phyloP scores from a whole-genome alignment of 2,888 invertebrate species.

The Andrena bicolor region DNA sequence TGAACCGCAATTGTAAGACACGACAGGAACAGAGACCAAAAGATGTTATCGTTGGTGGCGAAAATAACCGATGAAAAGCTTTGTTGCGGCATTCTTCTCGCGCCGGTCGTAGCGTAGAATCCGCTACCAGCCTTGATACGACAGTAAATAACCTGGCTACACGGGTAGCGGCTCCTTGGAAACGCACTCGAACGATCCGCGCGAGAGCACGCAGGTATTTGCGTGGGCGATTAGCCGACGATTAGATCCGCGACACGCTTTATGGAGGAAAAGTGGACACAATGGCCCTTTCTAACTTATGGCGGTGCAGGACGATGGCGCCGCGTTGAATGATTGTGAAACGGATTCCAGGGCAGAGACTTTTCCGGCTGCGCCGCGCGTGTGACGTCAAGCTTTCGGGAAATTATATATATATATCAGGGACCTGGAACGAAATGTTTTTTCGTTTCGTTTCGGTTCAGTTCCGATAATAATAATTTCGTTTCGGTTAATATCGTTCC shows the following conservation, averaged over 20 bases:
- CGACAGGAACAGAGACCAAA: neutral
- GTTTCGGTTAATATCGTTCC: no score
- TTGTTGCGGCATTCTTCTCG: constrained; percentile 51
- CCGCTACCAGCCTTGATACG: constrained; percentile 69
- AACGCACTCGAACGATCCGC: constrained; percentile 72
- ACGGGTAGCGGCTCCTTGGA: constrained; percentile 68
- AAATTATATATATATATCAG: constrained; percentile 29
- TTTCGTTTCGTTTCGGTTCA: no score
- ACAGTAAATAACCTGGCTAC: constrained; percentile 68
- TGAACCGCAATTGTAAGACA: neutral
- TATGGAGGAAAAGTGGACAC: constrained; percentile 75
- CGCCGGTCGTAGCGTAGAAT: constrained; percentile 47
- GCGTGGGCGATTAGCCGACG: constrained; percentile 82
- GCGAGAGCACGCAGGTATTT: constrained; percentile 76
- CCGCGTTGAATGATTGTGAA: constrained; percentile 72
- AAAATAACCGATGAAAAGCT: constrained; percentile 57
- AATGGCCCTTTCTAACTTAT: constrained; percentile 81
- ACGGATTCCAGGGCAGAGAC: constrained; percentile 76
- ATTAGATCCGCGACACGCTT: constrained; percentile 80
- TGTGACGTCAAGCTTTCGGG: constrained; percentile 49
- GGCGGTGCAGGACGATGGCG: constrained; percentile 66
- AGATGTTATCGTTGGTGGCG: constrained; percentile 21
- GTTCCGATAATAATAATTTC: no score
- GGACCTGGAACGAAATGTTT: no score
- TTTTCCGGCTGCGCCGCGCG: constrained; percentile 62